A percentile compares a stretch with the other conserved stretches of the same genome.
These are phyloP conservation scores for Amphiprion clarkii DNA, from an alignment of 2,797 vertebrate species.

Conservation along the genomic window DNA sequence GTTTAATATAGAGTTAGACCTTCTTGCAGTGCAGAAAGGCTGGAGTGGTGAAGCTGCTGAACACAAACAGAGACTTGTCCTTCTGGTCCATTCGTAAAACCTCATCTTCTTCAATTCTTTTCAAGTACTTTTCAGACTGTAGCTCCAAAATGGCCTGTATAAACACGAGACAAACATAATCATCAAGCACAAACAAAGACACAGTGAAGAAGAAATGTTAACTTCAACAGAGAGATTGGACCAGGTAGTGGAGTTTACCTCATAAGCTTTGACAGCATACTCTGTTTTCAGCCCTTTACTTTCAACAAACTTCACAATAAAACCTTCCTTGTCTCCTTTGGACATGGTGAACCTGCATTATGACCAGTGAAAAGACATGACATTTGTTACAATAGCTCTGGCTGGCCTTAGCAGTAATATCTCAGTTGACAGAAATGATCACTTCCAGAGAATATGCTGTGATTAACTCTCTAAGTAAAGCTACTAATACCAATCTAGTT, in stretches of 20 bases:
- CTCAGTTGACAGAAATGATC: not conserved
- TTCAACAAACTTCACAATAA: constrained; percentile 94
- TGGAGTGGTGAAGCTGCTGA: constrained; percentile 89
- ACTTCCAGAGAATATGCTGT: not conserved
- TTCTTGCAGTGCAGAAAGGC: constrained; percentile 93
- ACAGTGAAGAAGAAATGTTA: not conserved
- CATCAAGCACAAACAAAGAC: not conserved
- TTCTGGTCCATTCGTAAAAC: constrained; percentile 88
- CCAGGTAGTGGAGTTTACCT: constrained; percentile 82
- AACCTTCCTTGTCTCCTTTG: constrained; percentile 82
- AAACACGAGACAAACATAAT: not conserved
- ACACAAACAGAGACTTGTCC: constrained; percentile 95
- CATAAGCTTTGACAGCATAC: constrained; percentile 89
- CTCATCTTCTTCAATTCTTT: constrained; percentile 87
- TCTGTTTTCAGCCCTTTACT: constrained; percentile 82
- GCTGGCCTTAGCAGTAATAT: not conserved
- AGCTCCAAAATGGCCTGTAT: constrained; percentile 93
- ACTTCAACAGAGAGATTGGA: not conserved
- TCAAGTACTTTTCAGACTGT: constrained; percentile 93
- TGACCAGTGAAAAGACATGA: not conserved
- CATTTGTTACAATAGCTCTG: not conserved
- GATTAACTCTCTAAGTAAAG: not conserved
- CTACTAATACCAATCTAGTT: not conserved
- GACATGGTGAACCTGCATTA: constrained; percentile 84
- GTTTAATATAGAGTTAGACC: constrained; percentile 79